Evolutionary conservation across 2,113 vertebrate species (phyloP), one percentile per base, ranked within the genome.

Genomic region (Rutilus rutilus): DNA sequence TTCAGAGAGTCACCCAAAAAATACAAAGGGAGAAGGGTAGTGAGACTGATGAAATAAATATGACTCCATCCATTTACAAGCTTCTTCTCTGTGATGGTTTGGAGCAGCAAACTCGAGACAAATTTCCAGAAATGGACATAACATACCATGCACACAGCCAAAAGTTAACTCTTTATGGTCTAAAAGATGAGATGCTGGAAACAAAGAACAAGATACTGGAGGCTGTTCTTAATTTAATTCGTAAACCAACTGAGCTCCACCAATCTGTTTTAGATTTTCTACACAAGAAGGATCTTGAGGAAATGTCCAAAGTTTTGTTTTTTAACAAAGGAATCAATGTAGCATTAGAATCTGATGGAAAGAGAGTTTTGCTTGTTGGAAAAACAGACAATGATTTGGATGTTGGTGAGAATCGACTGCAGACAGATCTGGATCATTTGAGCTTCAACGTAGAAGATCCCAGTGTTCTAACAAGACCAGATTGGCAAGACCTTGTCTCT

Each of bases 371-470:
- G 23, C 87, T 99, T 3, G 69, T 92, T 36, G 94, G 94, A 84
- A 57, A 47, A 83, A 90, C 93, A 81, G 79, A 89, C 15, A 47
- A 75, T 76, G 90, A 86, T 12, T 88, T 98, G 17, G 57, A 2
- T 4, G 89, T 94, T 86, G 96, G 96, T 82, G 93, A 96, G 88
- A 87, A 92, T 1, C 92, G 93, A 69, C 90, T 99, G 54, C 54
- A 54, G 6, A 89, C 11, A 42, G 9, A 75, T 17, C 89, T 99
- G 59, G 19, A 36, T 39, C 89, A 73, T n/a, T 39, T 92, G 39
- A 27, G 27, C 84, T 89, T 97, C 65, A 5, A 33, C 0, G 82
- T 96, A 45, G 92, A 95, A 36, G 92, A 97, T 39, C 2, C 0
- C 14, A 86, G 92, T 4, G 9, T 96, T 19, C 74, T 95, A 8